Evolutionary conservation across 2,113 vertebrate species (phyloP), one percentile per base, ranked within the genome.

Genomic region (Bubo scandiacus): DNA sequence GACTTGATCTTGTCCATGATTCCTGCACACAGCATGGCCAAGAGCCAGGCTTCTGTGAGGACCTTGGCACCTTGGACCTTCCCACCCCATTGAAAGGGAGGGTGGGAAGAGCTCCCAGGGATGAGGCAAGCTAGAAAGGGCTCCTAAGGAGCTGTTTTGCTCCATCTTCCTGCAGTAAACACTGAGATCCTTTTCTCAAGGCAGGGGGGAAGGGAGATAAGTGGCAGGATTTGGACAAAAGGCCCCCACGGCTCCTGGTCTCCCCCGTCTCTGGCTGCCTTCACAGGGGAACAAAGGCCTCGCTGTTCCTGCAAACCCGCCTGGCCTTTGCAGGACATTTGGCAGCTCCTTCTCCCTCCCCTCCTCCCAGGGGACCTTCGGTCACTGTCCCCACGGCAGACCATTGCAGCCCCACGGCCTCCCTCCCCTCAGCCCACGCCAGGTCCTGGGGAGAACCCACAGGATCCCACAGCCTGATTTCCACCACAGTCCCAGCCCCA

Each of bases 151-250:
- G 68, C n/a, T 61, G 85, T 70, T 96, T 70, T 90, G 57, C 90
- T 78, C 40, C 45, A 7, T 75, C 66, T 58, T 77, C 74, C 89
- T n/a, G 58, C 85, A 92, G 49, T 21, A 42, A 95, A 93, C 95
- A 94, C 80, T 52, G 54, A 83, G 70, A 68, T 92, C 49, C 26
- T 88, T 87, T 54, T 49, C 71, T 92, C 27, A 1, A 21, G 57
- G 92, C 2, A 0, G 27, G 42, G 16, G 63, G 71, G 80, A 32
- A 77, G 59, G 79, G 80, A 75, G 61, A 91, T 27, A 78, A 95
- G 83, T 38, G 85, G 89, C 92, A 73, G 87, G 21, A n/a, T 54
- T 81, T n/a, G 87, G 71, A 96, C 94, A 97, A 96, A 93, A 90
- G 81, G 75, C 13, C 45, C 71, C 58, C 88, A 3, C 0, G 43